A percentile compares a stretch with the other conserved stretches of the same genome.
phyloP scores from a whole-genome alignment of 2,888 invertebrate species.

The Allolobophora icterica region DNA sequence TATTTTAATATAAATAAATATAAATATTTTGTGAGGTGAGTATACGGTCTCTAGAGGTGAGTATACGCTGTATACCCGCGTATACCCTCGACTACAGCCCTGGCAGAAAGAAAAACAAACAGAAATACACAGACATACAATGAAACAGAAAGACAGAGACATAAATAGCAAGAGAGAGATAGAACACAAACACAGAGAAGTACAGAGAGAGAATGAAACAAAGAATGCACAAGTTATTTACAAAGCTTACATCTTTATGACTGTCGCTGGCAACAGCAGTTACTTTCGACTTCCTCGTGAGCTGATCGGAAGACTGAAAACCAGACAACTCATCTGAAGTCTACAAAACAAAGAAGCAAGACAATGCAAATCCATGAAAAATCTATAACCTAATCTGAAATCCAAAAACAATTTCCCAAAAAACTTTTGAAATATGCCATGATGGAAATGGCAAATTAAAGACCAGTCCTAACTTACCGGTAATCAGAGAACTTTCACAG shows the following conservation, averaged over 20 bases:
- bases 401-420: neutral
- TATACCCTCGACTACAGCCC: no score
- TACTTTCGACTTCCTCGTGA: constrained; percentile 4
- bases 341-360: neutral
- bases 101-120: neutral
- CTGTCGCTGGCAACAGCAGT: neutral
- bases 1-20: no score
- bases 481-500: neutral
- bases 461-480: no score
- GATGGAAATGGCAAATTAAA: no score
- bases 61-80: no score
- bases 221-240: neutral
- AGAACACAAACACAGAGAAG: neutral
- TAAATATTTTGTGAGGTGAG: no score
- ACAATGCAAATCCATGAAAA: neutral
- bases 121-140: neutral
- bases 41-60: no score
- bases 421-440: neutral
- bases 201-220: neutral
- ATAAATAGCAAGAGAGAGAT: neutral
- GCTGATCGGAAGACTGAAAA: neutral
- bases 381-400: neutral
- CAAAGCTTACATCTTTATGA: neutral
- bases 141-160: neutral
- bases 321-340: neutral